Percentiles rank a stretch among this genome's conserved stretches.
Evolutionary conservation across 1,140 invertebrate species (phyloP).

Genomic region (Pemphigus obesinymphae): DNA sequence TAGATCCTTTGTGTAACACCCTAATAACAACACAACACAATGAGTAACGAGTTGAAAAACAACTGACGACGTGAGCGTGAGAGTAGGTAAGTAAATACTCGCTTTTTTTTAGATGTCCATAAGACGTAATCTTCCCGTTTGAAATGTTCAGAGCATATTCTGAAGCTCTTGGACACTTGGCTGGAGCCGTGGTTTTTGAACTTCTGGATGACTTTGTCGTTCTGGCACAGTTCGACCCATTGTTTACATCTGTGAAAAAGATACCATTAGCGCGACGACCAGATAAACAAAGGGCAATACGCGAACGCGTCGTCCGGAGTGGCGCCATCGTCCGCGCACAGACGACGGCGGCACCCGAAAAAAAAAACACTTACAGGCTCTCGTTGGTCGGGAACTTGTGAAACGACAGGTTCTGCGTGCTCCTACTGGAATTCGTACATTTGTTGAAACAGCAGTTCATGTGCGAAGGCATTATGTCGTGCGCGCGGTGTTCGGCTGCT

Average conservation of each 20-base stretch:
- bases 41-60: background rate
- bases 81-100: background rate
- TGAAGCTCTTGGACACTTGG: slow-evolving; percentile 31
- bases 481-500: background rate
- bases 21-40: background rate
- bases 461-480: slow-evolving; percentile 23
- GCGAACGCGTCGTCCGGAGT: no score
- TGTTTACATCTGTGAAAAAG: slow-evolving; percentile 22
- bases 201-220: slow-evolving; percentile 34
- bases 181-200: slow-evolving; percentile 34
- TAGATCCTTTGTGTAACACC: slow-evolving; percentile 31
- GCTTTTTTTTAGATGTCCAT: slow-evolving; percentile 34
- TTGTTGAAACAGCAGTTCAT: slow-evolving; percentile 40
- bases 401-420: slow-evolving; percentile 35
- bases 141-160: slow-evolving; percentile 33
- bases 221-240: slow-evolving; percentile 26
- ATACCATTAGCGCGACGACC: background rate
- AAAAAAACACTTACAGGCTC: background rate
- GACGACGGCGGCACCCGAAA: background rate
- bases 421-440: slow-evolving; percentile 25
- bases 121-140: slow-evolving; percentile 28
- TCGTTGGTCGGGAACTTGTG: slow-evolving; percentile 39
- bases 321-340: background rate
- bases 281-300: background rate
- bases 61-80: no score